phyloP scores from a whole-genome alignment of 2,888 invertebrate species.

The Dynastes maya region DNA sequence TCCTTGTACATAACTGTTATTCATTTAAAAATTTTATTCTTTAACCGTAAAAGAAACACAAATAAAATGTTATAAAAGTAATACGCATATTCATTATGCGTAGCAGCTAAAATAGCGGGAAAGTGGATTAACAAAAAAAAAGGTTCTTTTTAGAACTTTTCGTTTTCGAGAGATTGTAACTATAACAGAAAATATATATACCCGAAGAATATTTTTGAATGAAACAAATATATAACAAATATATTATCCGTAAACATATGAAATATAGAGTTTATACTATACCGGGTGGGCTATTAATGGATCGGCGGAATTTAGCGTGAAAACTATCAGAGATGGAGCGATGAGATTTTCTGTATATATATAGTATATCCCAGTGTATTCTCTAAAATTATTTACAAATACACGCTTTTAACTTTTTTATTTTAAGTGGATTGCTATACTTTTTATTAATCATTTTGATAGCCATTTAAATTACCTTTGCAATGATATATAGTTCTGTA shows the following conservation, averaged over 20 bases:
- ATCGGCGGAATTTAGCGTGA: too few species aligned
- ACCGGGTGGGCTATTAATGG: too few species aligned
- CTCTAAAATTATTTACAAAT: too few species aligned
- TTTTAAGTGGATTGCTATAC: too few species aligned
- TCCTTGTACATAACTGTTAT: conserved; percentile 65
- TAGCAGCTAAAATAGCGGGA: conserved; percentile 20
- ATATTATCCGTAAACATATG: conserved; percentile 47
- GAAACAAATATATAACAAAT: conserved; percentile 30
- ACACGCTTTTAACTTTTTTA: too few species aligned
- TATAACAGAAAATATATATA: conserved; percentile 42
- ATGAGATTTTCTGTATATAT: too few species aligned
- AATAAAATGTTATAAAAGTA: conserved; percentile 31
- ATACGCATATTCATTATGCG: conserved; percentile 26
- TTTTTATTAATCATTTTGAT: too few species aligned
- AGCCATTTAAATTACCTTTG: too few species aligned
- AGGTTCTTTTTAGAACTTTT: conserved; percentile 30
- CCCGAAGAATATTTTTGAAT: conserved; percentile 55
- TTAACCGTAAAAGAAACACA: conserved; percentile 57
- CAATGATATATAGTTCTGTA: too few species aligned
- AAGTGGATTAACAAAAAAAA: neutral
- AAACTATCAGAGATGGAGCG: too few species aligned
- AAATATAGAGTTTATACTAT: conserved; percentile 56
- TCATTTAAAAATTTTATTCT: conserved; percentile 68
- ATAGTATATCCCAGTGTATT: too few species aligned
- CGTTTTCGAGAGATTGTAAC: conserved; percentile 4